Percentiles rank a stretch among this genome's conserved stretches.
These are phyloP conservation scores for Pemphigus obesinymphae DNA, from an alignment of 1,140 invertebrate species.

Conservation along the genomic window DNA sequence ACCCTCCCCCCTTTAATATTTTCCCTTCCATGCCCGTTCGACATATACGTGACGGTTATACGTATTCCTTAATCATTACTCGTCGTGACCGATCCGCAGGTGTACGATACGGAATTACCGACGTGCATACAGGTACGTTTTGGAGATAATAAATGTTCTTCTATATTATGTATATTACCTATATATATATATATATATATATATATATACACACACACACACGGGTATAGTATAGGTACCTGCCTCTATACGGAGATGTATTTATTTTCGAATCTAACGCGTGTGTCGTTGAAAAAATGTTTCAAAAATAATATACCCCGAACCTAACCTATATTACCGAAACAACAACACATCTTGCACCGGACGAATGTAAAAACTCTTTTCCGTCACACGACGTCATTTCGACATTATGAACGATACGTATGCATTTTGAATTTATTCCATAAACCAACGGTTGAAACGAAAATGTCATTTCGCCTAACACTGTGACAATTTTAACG, in stretches of 20 bases:
- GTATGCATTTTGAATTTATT: too few species aligned
- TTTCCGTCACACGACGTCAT: too few species aligned
- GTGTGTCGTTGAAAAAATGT: background rate
- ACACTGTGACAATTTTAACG: too few species aligned
- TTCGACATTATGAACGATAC: too few species aligned
- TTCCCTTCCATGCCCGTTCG: background rate
- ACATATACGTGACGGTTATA: slow-evolving; percentile 30
- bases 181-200: background rate
- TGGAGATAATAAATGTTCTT: slow-evolving; percentile 19
- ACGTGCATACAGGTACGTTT: background rate
- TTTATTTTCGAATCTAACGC: background rate
- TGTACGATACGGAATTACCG: slow-evolving; percentile 21
- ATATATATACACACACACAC: background rate
- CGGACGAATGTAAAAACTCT: too few species aligned
- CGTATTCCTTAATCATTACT: slow-evolving; percentile 6
- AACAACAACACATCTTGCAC: too few species aligned
- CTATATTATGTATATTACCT: background rate
- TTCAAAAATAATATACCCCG: background rate
- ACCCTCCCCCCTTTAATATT: background rate
- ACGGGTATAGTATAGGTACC: too few species aligned
- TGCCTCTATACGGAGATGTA: background rate
- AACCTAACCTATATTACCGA: background rate
- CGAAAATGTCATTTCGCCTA: too few species aligned
- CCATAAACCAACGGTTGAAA: too few species aligned
- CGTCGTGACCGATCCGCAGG: slow-evolving; percentile 40